These are phyloP conservation scores for Pissodes strobi DNA, from an alignment of 1,140 invertebrate genomes.

Conservation along the genomic window DNA sequence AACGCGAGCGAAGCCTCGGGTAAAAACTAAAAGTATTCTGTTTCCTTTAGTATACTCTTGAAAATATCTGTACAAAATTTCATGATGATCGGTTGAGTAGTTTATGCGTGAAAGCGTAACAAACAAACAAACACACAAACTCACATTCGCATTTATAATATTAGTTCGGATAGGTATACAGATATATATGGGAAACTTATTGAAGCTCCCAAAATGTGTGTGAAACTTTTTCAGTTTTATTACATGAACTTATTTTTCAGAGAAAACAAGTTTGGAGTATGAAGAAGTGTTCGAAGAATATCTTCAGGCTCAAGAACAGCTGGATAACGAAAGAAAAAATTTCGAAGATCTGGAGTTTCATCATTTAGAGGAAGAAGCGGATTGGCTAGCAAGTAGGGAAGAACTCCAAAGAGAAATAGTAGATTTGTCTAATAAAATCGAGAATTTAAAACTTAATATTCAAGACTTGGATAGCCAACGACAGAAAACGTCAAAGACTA, in stretches of 20 bases:
- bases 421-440: conserved; percentile 67
- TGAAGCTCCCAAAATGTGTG: too few species aligned
- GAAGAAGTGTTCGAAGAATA: conserved; percentile 62
- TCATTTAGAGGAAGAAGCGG: conserved; percentile 88
- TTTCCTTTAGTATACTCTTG: too few species aligned
- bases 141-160: too few species aligned
- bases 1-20: too few species aligned
- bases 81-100: too few species aligned
- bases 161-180: too few species aligned
- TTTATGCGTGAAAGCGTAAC: too few species aligned
- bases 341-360: conserved; percentile 94
- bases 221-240: not conserved
- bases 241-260: too few species aligned
- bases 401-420: conserved; percentile 78
- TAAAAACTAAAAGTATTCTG: too few species aligned
- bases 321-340: conserved; percentile 76
- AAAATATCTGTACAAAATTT: too few species aligned
- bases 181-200: too few species aligned
- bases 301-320: conserved; percentile 66
- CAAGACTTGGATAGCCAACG: conserved; percentile 70
- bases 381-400: conserved; percentile 78
- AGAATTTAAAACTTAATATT: conserved; percentile 66
- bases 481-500: conserved; percentile 47
- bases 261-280: conserved; percentile 24
- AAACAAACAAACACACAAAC: too few species aligned